A percentile compares a stretch with the other conserved stretches of the same genome.
Evolutionary conservation across 2,113 vertebrate genomes (phyloP).

Genomic region (Hyperopisus bebe): DNA sequence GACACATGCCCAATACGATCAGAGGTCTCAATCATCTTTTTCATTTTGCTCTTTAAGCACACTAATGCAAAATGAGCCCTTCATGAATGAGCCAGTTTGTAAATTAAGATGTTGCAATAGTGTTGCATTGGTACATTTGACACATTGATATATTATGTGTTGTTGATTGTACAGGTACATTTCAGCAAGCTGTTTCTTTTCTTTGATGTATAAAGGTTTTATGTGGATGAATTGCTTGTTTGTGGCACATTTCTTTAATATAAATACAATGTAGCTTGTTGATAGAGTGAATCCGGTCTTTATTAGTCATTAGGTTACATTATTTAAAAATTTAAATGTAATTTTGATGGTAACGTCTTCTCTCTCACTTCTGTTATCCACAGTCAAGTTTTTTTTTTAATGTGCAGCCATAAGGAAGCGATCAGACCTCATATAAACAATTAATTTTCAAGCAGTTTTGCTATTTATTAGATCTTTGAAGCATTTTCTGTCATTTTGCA

Average conservation of each 20-base stretch:
- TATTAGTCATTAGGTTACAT: constrained; percentile 15
- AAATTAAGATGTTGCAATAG: not conserved
- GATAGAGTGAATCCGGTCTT: not conserved
- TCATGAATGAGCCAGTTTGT: constrained; percentile 15
- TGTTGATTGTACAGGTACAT: constrained; percentile 6
- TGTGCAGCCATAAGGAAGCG: not conserved
- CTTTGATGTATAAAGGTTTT: constrained; percentile 6
- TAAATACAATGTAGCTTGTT: constrained; percentile 5
- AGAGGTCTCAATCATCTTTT: not conserved
- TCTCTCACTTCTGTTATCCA: not conserved
- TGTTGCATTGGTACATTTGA: constrained; percentile 11
- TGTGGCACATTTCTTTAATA: constrained; percentile 22
- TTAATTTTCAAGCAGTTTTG: not conserved
- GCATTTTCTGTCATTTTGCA: not conserved
- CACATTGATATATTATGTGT: not conserved
- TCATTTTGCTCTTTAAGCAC: not conserved
- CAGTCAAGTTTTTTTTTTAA: constrained; percentile 1
- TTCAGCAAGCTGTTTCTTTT: not conserved
- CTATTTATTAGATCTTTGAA: not conserved
- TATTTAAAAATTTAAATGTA: not conserved
- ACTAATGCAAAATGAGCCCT: not conserved
- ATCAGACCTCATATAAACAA: not conserved
- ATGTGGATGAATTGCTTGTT: constrained; percentile 4
- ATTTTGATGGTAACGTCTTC: not conserved
- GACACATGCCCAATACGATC: not conserved